Evolutionary conservation across 1,140 invertebrate species (phyloP).

Genomic region (Hetaerina americana): DNA sequence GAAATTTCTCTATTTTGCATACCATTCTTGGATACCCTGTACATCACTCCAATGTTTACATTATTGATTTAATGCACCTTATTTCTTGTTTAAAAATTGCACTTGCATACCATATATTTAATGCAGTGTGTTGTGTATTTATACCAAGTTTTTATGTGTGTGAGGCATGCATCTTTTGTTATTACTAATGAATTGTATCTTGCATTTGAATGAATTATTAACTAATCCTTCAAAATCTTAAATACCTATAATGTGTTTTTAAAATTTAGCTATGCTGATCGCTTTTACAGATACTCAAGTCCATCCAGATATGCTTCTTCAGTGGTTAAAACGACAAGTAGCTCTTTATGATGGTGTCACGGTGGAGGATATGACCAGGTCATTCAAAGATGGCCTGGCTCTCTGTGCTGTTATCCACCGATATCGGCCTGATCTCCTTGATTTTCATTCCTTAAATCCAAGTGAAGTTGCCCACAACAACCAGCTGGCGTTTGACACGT

Average conservation of each 20-base stretch:
- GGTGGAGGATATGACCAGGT: slow-evolving; percentile 51
- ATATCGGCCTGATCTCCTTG: slow-evolving; percentile 78
- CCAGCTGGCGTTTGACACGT: slow-evolving; percentile 66
- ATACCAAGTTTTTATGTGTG: too few relatives aligned
- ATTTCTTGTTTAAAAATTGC: too few relatives aligned
- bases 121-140: too few relatives aligned
- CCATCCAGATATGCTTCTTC: slow-evolving; percentile 55
- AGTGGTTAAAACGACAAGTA: slow-evolving; percentile 64
- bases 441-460: slow-evolving; percentile 49
- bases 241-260: not conserved
- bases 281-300: slow-evolving; percentile 41
- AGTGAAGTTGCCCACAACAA: slow-evolving; percentile 55
- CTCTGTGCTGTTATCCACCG: slow-evolving; percentile 72
- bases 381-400: slow-evolving; percentile 62
- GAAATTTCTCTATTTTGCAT: too few relatives aligned
- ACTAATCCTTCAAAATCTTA: not conserved
- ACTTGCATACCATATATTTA: too few relatives aligned
- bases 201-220: too few relatives aligned
- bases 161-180: too few relatives aligned
- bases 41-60: too few relatives aligned
- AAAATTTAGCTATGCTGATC: slow-evolving; percentile 3
- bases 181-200: too few relatives aligned
- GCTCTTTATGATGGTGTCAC: slow-evolving; percentile 47
- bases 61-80: too few relatives aligned
- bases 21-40: too few relatives aligned